phyloP scores from a whole-genome alignment of 2,113 vertebrate genomes.

The Saccopteryx leptura region DNA sequence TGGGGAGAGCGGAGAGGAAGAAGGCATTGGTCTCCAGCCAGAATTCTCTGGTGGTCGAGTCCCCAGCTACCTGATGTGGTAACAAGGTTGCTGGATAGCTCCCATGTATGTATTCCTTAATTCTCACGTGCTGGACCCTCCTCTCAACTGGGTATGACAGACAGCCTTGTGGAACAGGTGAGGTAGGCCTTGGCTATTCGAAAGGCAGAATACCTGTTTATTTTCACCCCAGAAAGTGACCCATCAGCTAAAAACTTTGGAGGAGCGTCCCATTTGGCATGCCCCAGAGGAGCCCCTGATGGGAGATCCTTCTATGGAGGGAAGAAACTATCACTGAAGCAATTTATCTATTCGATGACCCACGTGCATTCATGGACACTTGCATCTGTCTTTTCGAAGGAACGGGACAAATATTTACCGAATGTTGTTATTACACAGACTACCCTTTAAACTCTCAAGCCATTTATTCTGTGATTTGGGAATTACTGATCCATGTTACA shows the following conservation, averaged over 20 bases:
- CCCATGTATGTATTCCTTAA: background rate
- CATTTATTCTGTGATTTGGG: background rate
- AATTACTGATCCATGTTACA: background rate
- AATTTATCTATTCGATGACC: background rate
- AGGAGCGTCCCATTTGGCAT: background rate
- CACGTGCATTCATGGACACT: background rate
- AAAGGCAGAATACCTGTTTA: background rate
- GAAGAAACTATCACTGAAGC: background rate
- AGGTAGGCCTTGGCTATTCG: background rate
- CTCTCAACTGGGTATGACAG: background rate
- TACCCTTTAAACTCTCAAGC: background rate
- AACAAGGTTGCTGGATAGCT: background rate
- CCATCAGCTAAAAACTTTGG: background rate
- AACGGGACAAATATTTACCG: background rate
- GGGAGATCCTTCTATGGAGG: background rate
- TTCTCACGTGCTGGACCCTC: background rate
- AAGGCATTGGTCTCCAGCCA: background rate
- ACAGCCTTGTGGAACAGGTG: background rate
- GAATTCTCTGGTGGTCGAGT: background rate
- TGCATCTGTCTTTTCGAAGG: background rate
- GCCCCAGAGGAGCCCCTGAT: background rate
- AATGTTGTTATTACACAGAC: background rate
- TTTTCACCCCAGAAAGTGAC: background rate
- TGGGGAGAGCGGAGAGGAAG: background rate
- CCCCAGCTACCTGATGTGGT: background rate